Conservation (phyloP, 2,113 vertebrate genomes). For the Melanocharis versteri region DNA sequence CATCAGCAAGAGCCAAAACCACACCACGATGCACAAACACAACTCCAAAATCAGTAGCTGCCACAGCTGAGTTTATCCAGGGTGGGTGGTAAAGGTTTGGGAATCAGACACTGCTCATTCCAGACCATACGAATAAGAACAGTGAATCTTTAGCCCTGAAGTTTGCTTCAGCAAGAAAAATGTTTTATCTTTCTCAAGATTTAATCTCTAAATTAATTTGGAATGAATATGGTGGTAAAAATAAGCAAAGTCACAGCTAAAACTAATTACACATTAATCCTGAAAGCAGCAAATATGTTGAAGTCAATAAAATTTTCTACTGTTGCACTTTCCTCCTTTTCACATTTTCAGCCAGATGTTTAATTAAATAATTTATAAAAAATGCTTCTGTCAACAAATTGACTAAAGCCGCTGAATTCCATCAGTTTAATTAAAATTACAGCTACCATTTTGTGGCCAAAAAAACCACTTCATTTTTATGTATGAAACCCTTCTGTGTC, state of each 20-base stretch:
- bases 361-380: not conserved
- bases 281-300: not conserved
- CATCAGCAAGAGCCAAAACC: not conserved
- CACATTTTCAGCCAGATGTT: not conserved
- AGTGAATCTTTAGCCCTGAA: not conserved
- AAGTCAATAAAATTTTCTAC: slow-evolving; percentile 1
- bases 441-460: not conserved
- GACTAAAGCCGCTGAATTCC: not conserved
- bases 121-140: not conserved
- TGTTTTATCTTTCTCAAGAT: not conserved
- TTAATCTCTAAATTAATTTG: not conserved
- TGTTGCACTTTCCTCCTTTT: not conserved
- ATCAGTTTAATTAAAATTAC: not conserved
- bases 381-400: not conserved
- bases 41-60: not conserved
- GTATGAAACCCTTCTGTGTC: not conserved
- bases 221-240: not conserved
- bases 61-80: not conserved
- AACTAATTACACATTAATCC: not conserved
- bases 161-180: not conserved
- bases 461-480: not conserved
- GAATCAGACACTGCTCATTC: not conserved
- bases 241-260: not conserved
- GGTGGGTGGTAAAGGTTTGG: not conserved
- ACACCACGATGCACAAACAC: fast-evolving